Base-by-base conservation (phyloP, 2,888 invertebrate species). In the Diarsia brunnea region DNA sequence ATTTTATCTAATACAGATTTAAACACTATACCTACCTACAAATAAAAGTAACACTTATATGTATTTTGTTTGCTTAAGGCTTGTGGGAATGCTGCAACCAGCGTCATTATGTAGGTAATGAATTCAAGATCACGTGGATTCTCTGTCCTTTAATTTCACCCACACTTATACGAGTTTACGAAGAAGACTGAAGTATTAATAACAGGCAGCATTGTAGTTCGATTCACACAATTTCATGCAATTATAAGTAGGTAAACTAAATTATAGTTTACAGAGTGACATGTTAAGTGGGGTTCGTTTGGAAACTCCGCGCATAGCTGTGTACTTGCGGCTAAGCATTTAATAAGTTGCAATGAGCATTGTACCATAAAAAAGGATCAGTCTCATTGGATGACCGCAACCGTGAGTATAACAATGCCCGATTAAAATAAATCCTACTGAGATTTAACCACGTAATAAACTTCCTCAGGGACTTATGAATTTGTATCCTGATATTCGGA, bases 171-270 rank as follows among this genome's bases (percentile, higher is more conserved):
- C 49, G 11, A 61, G 21, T 49, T 70, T 49, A 53, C n/a, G 16
- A 51, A 27, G 65, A 55, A 71, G 16, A 51, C 45, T 38, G 8
- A 2, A 19, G 24, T 58, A 67, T 67, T 67, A 68, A 68, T 71
- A 24, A 58, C 19, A 49, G 49, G 8, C 38, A 45, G 14, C 68
- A 73, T 81, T 81, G 70, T 77, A 21, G n/a, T 67, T 27, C 14
- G 19, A 24, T 81, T 81, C 69, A 43, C 73, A 81, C 67, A 60
- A 64, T 77, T 77, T 65, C 31, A n/a, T 45, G 21, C 12, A 65
- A 69, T 69, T 49, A 77, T 43, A 49, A 53, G 27, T 43, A 49
- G 47, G 27, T 47, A 16, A 64, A 55, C 11, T 49, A 21, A 61
- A 38, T 11, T 45, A 43, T 51, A 14, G 4, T 27, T 7, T 8